Evolutionary conservation across 2,797 vertebrate species (phyloP).

Genomic region (Xenentodon cancila): DNA sequence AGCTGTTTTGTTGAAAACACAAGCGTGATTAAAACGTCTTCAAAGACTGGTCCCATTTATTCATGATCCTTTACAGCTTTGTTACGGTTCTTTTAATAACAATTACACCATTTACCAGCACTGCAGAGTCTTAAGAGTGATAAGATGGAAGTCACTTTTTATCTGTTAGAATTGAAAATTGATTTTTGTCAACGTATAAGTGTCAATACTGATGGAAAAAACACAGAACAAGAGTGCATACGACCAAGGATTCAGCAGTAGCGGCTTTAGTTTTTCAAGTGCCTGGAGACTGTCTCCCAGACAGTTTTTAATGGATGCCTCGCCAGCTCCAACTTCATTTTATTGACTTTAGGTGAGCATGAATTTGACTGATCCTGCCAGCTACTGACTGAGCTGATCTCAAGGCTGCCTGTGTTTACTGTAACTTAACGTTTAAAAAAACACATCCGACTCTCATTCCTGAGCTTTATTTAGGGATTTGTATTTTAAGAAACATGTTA

Average conservation of each 20-base stretch:
- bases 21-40: neutral
- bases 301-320: slow-evolving; percentile 47
- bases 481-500: no score
- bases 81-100: neutral
- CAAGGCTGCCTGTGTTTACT: slow-evolving; percentile 1
- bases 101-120: neutral
- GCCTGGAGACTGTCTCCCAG: slow-evolving; percentile 35
- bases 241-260: slow-evolving; percentile 7
- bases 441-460: no score
- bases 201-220: slow-evolving; percentile 21
- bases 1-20: neutral
- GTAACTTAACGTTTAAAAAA: no score
- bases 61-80: neutral
- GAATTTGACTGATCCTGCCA: slow-evolving; percentile 38
- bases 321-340: slow-evolving; percentile 33
- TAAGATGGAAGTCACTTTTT: slow-evolving; percentile 3
- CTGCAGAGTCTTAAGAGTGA: neutral
- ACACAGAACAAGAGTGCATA: slow-evolving; percentile 16
- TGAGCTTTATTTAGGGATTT: no score
- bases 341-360: slow-evolving; percentile 46
- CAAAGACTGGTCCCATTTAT: neutral
- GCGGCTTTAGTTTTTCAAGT: slow-evolving; percentile 27
- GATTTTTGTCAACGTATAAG: slow-evolving; percentile 26
- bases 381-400: slow-evolving; percentile 30
- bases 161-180: slow-evolving; percentile 9